Percentiles rank a stretch among this genome's conserved stretches.
These are phyloP conservation scores for Hemicordylus capensis DNA, from an alignment of 2,113 vertebrate genomes.

Conservation along the genomic window DNA sequence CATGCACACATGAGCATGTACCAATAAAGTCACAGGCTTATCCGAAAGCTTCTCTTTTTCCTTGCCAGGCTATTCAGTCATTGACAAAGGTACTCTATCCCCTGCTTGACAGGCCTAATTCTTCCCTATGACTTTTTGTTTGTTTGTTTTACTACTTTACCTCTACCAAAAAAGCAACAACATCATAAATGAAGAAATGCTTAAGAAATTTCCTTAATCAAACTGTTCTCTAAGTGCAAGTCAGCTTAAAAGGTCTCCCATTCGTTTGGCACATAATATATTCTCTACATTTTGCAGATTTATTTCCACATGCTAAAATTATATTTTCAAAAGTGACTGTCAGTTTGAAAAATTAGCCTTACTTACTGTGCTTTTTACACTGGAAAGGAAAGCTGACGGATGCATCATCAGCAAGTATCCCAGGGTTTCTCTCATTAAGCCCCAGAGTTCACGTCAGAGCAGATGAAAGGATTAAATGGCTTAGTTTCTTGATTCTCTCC, in stretches of 20 bases:
- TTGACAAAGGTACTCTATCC: not conserved
- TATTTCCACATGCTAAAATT: constrained; percentile 52
- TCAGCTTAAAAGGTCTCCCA: constrained; percentile 32
- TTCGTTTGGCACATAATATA: constrained; percentile 58
- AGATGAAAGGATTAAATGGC: constrained; percentile 64
- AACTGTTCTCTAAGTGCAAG: constrained; percentile 40
- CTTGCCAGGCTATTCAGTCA: not conserved
- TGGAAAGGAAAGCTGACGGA: constrained; percentile 42
- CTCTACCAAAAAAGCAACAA: constrained; percentile 20
- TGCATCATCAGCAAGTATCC: constrained; percentile 53
- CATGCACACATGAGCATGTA: not conserved
- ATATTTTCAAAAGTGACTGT: constrained; percentile 58
- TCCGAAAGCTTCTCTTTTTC: not conserved
- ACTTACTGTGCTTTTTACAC: constrained; percentile 42
- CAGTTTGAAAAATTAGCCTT: constrained; percentile 63
- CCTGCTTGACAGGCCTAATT: not conserved
- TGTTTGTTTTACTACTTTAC: not conserved
- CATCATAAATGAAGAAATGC: not conserved
- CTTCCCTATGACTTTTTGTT: not conserved
- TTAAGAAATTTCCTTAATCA: constrained; percentile 37
- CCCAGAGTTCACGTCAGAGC: constrained; percentile 30
- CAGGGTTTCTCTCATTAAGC: constrained; percentile 63
- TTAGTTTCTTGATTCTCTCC: constrained; percentile 46
- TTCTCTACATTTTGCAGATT: constrained; percentile 48
- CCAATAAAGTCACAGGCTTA: not conserved